Evolutionary conservation across 2,888 invertebrate genomes (phyloP), one percentile per base, ranked within the genome.

Genomic region (Amaurobius ferox): DNA sequence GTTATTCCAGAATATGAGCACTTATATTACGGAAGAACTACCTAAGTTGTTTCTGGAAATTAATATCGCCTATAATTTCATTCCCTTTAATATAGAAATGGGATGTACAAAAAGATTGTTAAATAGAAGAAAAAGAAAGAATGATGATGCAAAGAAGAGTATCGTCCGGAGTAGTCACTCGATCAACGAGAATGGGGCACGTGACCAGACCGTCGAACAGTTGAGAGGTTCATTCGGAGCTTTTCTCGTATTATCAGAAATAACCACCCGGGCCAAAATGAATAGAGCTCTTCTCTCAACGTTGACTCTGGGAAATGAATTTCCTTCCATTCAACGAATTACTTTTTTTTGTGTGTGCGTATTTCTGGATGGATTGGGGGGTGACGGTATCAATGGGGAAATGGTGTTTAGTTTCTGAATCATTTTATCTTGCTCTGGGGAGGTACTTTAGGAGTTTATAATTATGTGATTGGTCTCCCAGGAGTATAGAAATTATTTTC

Each of bases 241-340:
- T 55, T 55, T 23, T 55, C 23, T 55, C 11, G 55, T 55, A 55
- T 55, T 55, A 55, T 55, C 55, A 55, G 55, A 55, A 55, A 55
- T 55, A 55, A 55, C 55, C 55, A 55, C 55, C 55, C 55, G 2
- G 55, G 23, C 55, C 1, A 23, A 23, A 55, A 55, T 55, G 55
- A 55, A 55, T 55, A 55, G 55, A 55, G 23, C 55, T 23, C 55
- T 55, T 55, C 23, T 19, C 23, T 55, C 55, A 55, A 23, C 55
- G 55, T 19, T 55, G 55, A 55, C 55, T 19, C 55, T 55, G 55
- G 23, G 55, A 55, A 55, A 55, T 55, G 55, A 55, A 55, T 55
- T 55, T 55, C 55, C 55, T 55, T 55, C 55, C 55, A 55, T 55
- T 55, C 55, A 55, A 23, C 55, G 23, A 23, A 55, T 55, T 55